Evolutionary conservation across 2,797 vertebrate species (phyloP).

Genomic region (Balearica regulorum): DNA sequence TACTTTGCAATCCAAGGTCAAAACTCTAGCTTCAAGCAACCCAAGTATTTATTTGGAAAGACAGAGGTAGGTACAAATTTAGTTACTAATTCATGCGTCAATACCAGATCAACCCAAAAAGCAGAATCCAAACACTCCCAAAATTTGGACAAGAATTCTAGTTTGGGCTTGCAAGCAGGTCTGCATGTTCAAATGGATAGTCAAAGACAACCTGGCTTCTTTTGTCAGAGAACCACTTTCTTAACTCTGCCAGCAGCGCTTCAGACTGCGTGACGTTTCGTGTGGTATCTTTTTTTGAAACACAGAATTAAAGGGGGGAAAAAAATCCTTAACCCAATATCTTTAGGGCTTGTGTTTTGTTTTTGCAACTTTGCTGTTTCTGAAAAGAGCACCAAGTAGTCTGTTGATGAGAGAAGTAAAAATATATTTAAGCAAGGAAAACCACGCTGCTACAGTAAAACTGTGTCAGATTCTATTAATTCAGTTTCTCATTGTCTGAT

Average conservation of each 20-base stretch:
- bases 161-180: constrained; percentile 7
- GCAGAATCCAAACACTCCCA: constrained; percentile 12
- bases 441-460: constrained; percentile 66
- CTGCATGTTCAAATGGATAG: constrained; percentile 45
- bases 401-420: constrained; percentile 57
- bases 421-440: constrained; percentile 66
- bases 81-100: background rate
- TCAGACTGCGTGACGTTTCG: constrained; percentile 56
- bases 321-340: constrained; percentile 52
- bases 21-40: background rate
- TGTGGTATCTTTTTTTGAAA: background rate
- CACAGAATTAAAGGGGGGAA: constrained; percentile 45
- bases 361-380: constrained; percentile 62
- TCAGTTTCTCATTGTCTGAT: constrained; percentile 66
- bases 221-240: constrained; percentile 66
- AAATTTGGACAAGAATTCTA: constrained; percentile 25
- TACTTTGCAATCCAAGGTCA: background rate
- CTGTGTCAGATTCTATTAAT: constrained; percentile 71
- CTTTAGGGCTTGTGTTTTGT: constrained; percentile 64
- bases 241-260: constrained; percentile 58
- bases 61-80: background rate
- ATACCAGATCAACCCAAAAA: background rate
- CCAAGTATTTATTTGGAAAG: background rate
- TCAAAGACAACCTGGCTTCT: constrained; percentile 49
- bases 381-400: constrained; percentile 58